Conservation (phyloP, 1,140 invertebrate species). For the Sycophila sp. region DNA sequence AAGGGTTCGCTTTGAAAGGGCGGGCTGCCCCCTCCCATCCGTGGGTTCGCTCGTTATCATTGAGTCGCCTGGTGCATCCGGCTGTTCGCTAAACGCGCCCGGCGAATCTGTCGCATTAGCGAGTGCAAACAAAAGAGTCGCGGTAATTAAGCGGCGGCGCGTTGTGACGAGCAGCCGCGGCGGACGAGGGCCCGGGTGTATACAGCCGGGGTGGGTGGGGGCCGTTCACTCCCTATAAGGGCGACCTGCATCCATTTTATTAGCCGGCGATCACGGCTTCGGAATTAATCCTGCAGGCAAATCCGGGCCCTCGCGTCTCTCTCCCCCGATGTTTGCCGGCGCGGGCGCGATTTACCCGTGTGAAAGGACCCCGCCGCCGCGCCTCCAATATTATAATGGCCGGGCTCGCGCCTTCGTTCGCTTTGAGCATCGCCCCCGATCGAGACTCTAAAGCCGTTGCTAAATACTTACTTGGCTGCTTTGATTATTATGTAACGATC, state of each 20-base stretch:
- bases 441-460: too few relatives aligned
- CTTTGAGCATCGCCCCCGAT: too few relatives aligned
- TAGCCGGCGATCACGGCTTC: slow-evolving; percentile 44
- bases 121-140: slow-evolving; percentile 47
- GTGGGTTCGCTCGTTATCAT: slow-evolving; percentile 3
- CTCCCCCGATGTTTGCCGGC: background rate
- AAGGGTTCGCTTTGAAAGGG: background rate
- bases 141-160: slow-evolving; percentile 46
- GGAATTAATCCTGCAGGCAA: slow-evolving; percentile 39
- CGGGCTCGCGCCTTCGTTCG: too few relatives aligned
- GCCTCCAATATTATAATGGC: background rate
- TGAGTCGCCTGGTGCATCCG: slow-evolving; percentile 25
- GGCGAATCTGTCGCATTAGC: slow-evolving; percentile 26
- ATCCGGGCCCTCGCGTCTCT: background rate
- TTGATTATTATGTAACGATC: too few relatives aligned
- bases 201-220: slow-evolving; percentile 6
- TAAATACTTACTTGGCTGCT: too few relatives aligned
- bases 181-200: too few relatives aligned
- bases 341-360: background rate
- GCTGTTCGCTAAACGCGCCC: slow-evolving; percentile 38
- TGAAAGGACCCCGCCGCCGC: background rate
- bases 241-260: slow-evolving; percentile 43
- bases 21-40: background rate
- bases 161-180: slow-evolving; percentile 28
- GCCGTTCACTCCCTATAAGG: slow-evolving; percentile 34